phyloP scores from a whole-genome alignment of 2,113 vertebrate species.

The Synchiropus splendidus region DNA sequence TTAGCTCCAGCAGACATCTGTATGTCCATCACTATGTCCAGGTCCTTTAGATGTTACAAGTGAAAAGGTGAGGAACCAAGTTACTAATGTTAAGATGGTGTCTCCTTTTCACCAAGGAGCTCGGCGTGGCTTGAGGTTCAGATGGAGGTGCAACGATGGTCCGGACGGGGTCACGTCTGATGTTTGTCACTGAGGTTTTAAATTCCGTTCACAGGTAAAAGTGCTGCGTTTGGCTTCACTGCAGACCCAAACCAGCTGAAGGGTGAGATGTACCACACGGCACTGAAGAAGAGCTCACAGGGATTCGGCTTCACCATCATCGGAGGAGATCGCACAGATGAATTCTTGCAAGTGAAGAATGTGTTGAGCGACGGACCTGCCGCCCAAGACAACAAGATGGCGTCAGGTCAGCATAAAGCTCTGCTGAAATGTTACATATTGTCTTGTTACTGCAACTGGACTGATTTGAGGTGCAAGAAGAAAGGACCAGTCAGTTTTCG shows the following conservation, averaged over 20 bases:
- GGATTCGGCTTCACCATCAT: conserved; percentile 97
- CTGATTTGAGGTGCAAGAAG: too few relatives aligned
- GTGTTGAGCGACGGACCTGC: conserved; percentile 89
- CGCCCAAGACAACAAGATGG: conserved; percentile 88
- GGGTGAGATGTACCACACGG: conserved; percentile 79
- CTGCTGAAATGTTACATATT: background rate
- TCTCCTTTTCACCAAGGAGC: too few relatives aligned
- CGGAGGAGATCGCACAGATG: conserved; percentile 89
- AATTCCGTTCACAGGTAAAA: conserved; percentile 45
- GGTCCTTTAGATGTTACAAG: too few relatives aligned
- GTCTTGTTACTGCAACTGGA: background rate
- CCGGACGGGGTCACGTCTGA: too few relatives aligned
- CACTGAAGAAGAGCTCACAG: conserved; percentile 84
- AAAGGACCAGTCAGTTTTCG: too few relatives aligned
- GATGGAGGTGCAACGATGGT: too few relatives aligned
- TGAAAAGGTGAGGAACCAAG: too few relatives aligned
- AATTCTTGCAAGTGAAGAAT: conserved; percentile 95
- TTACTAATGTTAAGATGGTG: too few relatives aligned
- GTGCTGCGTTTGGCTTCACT: conserved; percentile 74
- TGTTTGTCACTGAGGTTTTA: too few relatives aligned
- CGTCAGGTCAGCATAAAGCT: conserved; percentile 70
- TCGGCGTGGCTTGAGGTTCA: too few relatives aligned
- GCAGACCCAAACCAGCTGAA: conserved; percentile 85
- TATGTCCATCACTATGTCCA: too few relatives aligned
- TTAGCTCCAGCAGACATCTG: too few relatives aligned